Conservation (phyloP, 1,140 invertebrate species). For the Venturia canescens region DNA sequence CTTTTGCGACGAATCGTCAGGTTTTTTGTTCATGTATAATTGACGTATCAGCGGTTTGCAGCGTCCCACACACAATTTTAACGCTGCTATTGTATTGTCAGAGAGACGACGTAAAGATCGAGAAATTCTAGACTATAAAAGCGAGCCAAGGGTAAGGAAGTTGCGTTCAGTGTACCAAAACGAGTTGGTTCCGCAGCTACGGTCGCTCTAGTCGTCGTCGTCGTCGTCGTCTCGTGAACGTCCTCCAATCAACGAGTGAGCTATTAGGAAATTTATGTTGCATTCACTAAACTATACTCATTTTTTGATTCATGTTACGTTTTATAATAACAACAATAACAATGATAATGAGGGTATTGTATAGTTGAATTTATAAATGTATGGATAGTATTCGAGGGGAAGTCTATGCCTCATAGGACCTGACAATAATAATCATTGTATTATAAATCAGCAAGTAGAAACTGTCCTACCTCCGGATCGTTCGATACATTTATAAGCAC, state of each 20-base stretch:
- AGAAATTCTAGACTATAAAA: constrained; percentile 67
- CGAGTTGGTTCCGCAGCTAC: constrained; percentile 50
- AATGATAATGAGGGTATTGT: constrained; percentile 22
- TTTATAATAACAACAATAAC: constrained; percentile 26
- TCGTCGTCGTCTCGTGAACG: constrained; percentile 51
- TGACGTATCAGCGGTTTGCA: background rate
- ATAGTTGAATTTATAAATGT: background rate
- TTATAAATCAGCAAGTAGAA: constrained; percentile 29
- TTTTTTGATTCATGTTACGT: constrained; percentile 52
- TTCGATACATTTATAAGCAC: background rate
- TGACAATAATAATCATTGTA: constrained; percentile 28
- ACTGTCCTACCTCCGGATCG: constrained; percentile 16
- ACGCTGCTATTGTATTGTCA: background rate
- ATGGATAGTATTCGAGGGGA: background rate
- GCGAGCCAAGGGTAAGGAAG: constrained; percentile 58
- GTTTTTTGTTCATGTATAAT: background rate
- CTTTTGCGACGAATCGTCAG: background rate
- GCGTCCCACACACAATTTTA: constrained; percentile 4
- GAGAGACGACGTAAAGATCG: constrained; percentile 25
- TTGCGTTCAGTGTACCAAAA: constrained; percentile 65
- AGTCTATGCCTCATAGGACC: background rate
- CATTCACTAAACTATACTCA: constrained; percentile 11
- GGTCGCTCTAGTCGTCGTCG: constrained; percentile 53
- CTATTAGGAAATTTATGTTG: constrained; percentile 35
- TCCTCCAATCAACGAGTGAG: constrained; percentile 39